phyloP scores from a whole-genome alignment of 2,797 vertebrate species.

The Darevskia mixta region DNA sequence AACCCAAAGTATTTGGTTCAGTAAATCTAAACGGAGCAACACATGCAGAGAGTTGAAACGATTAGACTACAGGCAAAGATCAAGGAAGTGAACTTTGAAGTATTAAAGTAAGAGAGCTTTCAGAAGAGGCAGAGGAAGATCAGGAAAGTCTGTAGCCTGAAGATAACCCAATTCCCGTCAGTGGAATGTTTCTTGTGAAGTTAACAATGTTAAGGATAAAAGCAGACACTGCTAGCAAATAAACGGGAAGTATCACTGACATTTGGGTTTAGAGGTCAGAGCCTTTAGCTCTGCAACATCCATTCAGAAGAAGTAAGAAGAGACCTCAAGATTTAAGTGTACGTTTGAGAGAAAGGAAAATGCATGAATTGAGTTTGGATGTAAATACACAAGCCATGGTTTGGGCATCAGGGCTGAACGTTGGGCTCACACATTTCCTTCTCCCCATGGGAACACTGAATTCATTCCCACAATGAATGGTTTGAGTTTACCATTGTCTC shows the following conservation, averaged over 20 bases:
- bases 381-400: neutral
- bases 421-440: neutral
- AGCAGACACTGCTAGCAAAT: neutral
- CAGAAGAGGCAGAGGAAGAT: neutral
- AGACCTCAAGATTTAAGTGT: neutral
- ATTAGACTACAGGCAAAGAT: neutral
- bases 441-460: neutral
- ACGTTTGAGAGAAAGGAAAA: neutral
- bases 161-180: neutral
- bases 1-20: neutral
- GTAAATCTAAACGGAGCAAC: neutral
- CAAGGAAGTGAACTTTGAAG: neutral
- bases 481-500: neutral
- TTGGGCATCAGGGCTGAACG: neutral
- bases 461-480: no score
- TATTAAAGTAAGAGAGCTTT: neutral
- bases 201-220: neutral
- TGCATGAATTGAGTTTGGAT: no score
- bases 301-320: neutral
- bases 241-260: no score
- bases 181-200: neutral
- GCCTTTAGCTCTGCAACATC: neutral
- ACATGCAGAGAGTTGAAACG: neutral
- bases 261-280: neutral
- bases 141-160: neutral